Evolutionary conservation across 1,140 invertebrate species (phyloP).

Genomic region (Pseudomyrmex cubaensis): DNA sequence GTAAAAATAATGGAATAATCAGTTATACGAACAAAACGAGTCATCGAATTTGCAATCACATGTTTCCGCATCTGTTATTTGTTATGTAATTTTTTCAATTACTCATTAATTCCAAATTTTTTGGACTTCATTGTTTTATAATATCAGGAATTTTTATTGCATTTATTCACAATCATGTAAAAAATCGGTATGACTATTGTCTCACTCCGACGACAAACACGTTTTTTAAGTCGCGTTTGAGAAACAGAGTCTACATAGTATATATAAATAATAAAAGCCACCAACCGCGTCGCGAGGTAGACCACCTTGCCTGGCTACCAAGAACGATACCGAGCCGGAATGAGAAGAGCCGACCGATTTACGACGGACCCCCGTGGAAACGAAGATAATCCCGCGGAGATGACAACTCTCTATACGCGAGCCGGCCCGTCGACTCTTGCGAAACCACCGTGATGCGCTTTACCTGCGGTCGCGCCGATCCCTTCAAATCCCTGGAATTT

Average conservation of each 20-base stretch:
- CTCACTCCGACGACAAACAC: conserved; percentile 2
- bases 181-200: not conserved
- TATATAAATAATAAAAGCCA: conserved; percentile 1
- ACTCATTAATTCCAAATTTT: no score
- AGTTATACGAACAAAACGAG: not conserved
- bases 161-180: not conserved
- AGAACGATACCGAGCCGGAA: conserved; percentile 55
- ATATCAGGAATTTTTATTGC: not conserved
- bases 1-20: not conserved
- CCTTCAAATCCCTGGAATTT: conserved; percentile 43
- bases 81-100: no score
- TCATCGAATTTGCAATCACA: no score
- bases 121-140: no score
- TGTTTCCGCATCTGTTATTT: no score
- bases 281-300: not conserved
- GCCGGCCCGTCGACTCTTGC: not conserved
- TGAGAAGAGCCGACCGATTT: conserved; percentile 67
- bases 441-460: conserved; percentile 20
- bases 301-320: conserved; percentile 59
- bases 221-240: not conserved
- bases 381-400: conserved; percentile 66
- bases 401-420: conserved; percentile 33
- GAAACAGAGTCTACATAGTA: not conserved
- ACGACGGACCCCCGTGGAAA: conserved; percentile 59
- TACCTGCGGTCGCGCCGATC: conserved; percentile 21